These are phyloP conservation scores for Lordiphosa collinella DNA, from an alignment of 1,140 invertebrate species.

Conservation along the genomic window DNA sequence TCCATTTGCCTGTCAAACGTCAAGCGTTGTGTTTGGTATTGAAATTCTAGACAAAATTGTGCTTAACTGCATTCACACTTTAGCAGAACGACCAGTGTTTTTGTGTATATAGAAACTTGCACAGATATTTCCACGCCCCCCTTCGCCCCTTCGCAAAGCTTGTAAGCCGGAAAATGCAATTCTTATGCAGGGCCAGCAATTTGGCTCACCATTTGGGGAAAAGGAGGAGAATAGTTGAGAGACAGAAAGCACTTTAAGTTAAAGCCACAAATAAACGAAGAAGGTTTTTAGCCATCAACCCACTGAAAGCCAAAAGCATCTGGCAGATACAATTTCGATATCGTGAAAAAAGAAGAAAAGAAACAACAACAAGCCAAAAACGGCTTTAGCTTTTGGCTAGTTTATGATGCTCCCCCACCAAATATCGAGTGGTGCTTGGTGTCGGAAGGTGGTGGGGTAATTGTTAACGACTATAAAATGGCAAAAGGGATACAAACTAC, in stretches of 20 bases:
- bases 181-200: neutral
- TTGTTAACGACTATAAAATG: no score
- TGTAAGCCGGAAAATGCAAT: neutral
- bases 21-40: slow-evolving; percentile 62
- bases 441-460: neutral
- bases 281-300: slow-evolving; percentile 23
- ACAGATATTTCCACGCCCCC: slow-evolving; percentile 5
- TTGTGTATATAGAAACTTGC: slow-evolving; percentile 5
- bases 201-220: neutral
- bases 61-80: slow-evolving; percentile 44
- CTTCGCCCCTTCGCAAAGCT: neutral
- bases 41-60: slow-evolving; percentile 69
- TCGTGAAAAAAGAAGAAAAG: slow-evolving; percentile 17
- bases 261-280: slow-evolving; percentile 1
- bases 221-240: no score
- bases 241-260: neutral
- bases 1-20: slow-evolving; percentile 48
- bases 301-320: slow-evolving; percentile 36
- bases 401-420: slow-evolving; percentile 19
- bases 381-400: slow-evolving; percentile 20
- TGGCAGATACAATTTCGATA: slow-evolving; percentile 46
- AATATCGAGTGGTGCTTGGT: neutral
- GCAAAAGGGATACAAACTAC: no score
- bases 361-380: slow-evolving; percentile 3
- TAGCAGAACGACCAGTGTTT: neutral